These are phyloP conservation scores for Boulengeromyrus knoepffleri DNA, from an alignment of 2,113 vertebrate species.

Conservation along the genomic window DNA sequence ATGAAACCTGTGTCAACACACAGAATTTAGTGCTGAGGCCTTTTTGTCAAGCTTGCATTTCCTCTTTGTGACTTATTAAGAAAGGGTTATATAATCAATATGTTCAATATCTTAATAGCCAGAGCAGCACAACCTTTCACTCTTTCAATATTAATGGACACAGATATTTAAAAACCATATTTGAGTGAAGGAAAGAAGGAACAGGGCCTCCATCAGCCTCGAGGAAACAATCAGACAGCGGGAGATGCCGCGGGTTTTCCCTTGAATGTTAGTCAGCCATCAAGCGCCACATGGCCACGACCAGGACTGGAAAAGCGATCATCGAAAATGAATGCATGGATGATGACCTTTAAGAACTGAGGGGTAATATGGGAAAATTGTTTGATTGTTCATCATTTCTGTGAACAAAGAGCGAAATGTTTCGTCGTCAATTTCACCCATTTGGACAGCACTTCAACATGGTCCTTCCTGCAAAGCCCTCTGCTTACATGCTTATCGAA, in stretches of 20 bases:
- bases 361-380: background rate
- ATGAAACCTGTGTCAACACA: constrained; percentile 14
- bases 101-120: constrained; percentile 34
- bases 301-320: background rate
- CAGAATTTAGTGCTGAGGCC: constrained; percentile 13
- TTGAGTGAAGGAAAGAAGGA: background rate
- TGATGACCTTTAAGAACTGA: background rate
- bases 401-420: background rate
- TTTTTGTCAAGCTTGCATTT: constrained; percentile 21
- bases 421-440: background rate
- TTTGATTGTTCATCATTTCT: background rate
- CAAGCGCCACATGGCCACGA: background rate
- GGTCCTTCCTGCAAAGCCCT: background rate
- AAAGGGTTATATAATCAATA: constrained; percentile 28
- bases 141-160: background rate
- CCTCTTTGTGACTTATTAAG: constrained; percentile 26
- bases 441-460: background rate
- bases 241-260: background rate
- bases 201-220: background rate
- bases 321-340: background rate
- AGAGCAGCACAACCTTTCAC: constrained; percentile 9
- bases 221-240: background rate
- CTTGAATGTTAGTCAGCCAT: background rate
- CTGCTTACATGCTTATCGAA: background rate
- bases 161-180: background rate